Evolutionary conservation across 2,888 invertebrate species (phyloP).

Genomic region (Cremastinae sp.): DNA sequence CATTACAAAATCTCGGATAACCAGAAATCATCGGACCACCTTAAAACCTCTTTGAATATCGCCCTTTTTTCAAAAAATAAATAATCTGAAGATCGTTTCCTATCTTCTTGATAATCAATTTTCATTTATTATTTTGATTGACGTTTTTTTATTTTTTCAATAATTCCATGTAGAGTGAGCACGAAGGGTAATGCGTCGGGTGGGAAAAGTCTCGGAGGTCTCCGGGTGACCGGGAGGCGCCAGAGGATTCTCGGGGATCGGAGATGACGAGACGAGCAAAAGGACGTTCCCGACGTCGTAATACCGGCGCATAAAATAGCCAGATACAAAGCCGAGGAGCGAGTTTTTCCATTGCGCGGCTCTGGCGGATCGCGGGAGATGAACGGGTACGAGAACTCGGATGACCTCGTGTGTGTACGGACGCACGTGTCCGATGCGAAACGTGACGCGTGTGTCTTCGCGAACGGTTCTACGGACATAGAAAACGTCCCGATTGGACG

Average conservation of each 20-base stretch:
- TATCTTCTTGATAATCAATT: too few relatives aligned
- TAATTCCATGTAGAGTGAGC: too few relatives aligned
- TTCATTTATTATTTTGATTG: too few relatives aligned
- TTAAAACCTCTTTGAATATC: too few relatives aligned
- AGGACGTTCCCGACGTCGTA: constrained; percentile 60
- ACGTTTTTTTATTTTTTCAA: too few relatives aligned
- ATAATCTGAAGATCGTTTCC: too few relatives aligned
- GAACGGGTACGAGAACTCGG: constrained; percentile 43
- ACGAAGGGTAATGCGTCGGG: too few relatives aligned
- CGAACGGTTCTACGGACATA: constrained; percentile 17
- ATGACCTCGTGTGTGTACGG: constrained; percentile 48
- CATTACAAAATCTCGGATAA: too few relatives aligned
- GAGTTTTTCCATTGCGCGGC: constrained; percentile 60
- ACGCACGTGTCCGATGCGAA: constrained; percentile 18
- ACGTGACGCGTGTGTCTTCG: constrained; percentile 8
- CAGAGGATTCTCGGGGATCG: constrained; percentile 64
- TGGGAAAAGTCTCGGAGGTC: constrained; percentile 61
- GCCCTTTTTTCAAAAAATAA: too few relatives aligned
- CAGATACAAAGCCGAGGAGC: constrained; percentile 65
- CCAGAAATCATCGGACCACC: too few relatives aligned
- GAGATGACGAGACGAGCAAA: constrained; percentile 51
- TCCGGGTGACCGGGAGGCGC: constrained; percentile 53
- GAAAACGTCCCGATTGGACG: constrained; percentile 27
- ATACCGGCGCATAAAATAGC: constrained; percentile 32
- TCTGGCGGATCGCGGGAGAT: constrained; percentile 51